Percentiles rank a stretch among this genome's conserved stretches.
Conservation (phyloP, 2,888 invertebrate species). For the Amphipoea lucens region DNA sequence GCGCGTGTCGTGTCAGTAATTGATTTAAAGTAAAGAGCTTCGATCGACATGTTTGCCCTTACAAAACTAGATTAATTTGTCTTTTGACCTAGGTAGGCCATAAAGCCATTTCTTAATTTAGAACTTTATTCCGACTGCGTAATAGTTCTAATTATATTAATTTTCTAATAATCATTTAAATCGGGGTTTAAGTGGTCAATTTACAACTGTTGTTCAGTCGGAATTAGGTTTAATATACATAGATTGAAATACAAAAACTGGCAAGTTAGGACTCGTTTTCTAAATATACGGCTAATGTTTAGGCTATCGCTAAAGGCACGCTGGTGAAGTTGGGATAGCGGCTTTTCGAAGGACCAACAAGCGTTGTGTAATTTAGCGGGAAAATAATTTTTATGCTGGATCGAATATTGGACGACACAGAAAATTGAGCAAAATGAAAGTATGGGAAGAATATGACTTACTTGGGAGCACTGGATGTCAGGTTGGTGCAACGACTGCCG, state of each 20-base stretch:
- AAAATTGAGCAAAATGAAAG: too few relatives aligned
- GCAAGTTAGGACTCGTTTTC: background rate
- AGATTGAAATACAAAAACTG: background rate
- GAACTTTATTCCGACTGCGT: too few relatives aligned
- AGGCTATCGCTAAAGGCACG: background rate
- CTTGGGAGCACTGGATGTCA: too few relatives aligned
- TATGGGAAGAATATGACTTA: too few relatives aligned
- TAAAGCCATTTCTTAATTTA: background rate
- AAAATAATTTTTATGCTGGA: too few relatives aligned
- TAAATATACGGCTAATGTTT: background rate
- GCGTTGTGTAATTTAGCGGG: too few relatives aligned
- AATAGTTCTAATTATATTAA: background rate
- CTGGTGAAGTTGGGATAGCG: too few relatives aligned
- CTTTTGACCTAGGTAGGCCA: background rate
- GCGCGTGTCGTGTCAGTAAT: background rate
- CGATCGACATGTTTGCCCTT: background rate
- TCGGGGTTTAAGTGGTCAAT: background rate
- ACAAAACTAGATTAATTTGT: background rate
- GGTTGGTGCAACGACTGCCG: too few relatives aligned
- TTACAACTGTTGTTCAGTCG: background rate
- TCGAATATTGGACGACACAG: too few relatives aligned
- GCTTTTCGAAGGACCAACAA: too few relatives aligned
- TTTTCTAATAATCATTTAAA: background rate
- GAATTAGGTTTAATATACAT: background rate
- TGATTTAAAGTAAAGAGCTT: background rate